Evolutionary conservation across 2,113 vertebrate species (phyloP), one percentile per base, ranked within the genome.

Genomic region (Promerops cafer): DNA sequence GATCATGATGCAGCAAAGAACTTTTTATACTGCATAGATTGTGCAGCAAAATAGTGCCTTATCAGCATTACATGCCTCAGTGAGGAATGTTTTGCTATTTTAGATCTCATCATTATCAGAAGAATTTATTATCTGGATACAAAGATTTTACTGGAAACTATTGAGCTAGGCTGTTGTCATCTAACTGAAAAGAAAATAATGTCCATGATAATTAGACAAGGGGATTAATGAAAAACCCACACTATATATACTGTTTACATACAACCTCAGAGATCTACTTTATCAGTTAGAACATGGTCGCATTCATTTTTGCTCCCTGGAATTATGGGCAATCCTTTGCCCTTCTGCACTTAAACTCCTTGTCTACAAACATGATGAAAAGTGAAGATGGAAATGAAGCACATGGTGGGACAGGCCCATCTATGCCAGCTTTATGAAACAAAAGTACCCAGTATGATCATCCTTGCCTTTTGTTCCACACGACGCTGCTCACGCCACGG

Each of bases 351-450:
- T 50, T 60, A 79, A 88, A 69, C 64, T 57, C 50, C 63, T 92
- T 71, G 64, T 89, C 92, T 97, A 49, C 63, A 88, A 89, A 78
- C 42, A 37, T 39, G 93, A 90, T 83, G 83, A 93, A 94, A 97
- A 97, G 95, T 88, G 91, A 93, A 84, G 91, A 85, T 84, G 94
- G 93, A 96, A 87, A 90, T 26, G 76, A 96, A 97, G 80, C 91
- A 28, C 72, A 39, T 69, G 71, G 88, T 94, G 68, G 89, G 95
- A 96, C 97, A 96, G 93, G 80, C 88, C 96, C 96, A 45, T 97
- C 97, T 92, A 96, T 96, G 94, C 96, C 96, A 96, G 96, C 93
- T 95, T 93, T 90, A 17, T 64, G 70, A 93, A 96, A 95, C 94
- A 92, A 82, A 98, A 95, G 95, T 96, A 85, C 95, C 96, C 93